Evolutionary conservation across 2,113 vertebrate species (phyloP).

Genomic region (Riparia riparia): DNA sequence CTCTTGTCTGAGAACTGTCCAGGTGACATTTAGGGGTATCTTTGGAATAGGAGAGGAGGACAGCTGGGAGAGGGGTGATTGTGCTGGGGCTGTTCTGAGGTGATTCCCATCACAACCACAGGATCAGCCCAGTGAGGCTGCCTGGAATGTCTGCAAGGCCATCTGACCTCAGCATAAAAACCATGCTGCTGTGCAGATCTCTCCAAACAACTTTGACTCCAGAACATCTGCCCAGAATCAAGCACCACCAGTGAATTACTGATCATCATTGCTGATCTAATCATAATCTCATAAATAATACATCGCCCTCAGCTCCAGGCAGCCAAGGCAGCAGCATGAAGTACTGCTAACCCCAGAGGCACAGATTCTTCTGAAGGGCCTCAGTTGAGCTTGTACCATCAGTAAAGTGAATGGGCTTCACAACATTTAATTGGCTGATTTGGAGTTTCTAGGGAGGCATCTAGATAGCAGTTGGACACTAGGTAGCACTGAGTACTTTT

Average conservation of each 20-base stretch:
- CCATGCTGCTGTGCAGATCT: not conserved
- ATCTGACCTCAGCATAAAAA: not conserved
- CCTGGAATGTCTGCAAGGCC: not conserved
- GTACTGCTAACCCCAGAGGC: slow-evolving; percentile 24
- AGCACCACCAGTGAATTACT: slow-evolving; percentile 24
- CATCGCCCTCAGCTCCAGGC: slow-evolving; percentile 14
- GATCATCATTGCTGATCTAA: slow-evolving; percentile 38
- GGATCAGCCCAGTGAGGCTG: not conserved
- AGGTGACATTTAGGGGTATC: not conserved
- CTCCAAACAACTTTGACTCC: not conserved
- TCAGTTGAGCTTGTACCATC: slow-evolving; percentile 34
- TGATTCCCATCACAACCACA: not conserved
- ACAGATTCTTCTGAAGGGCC: slow-evolving; percentile 46
- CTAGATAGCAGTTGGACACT: not conserved
- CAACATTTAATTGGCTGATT: not conserved
- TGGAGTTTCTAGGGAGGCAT: not conserved
- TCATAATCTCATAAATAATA: slow-evolving; percentile 49
- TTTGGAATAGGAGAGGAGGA: not conserved
- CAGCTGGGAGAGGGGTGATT: not conserved
- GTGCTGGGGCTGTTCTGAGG: not conserved
- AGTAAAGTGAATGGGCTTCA: slow-evolving; percentile 4
- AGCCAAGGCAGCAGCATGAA: not conserved
- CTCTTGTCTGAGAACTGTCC: not conserved
- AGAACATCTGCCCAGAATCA: slow-evolving; percentile 52
- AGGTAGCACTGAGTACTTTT: not conserved